A percentile compares a stretch with the other conserved stretches of the same genome.
phyloP scores from a whole-genome alignment of 2,797 vertebrate genomes.

The Ciconia nigra region DNA sequence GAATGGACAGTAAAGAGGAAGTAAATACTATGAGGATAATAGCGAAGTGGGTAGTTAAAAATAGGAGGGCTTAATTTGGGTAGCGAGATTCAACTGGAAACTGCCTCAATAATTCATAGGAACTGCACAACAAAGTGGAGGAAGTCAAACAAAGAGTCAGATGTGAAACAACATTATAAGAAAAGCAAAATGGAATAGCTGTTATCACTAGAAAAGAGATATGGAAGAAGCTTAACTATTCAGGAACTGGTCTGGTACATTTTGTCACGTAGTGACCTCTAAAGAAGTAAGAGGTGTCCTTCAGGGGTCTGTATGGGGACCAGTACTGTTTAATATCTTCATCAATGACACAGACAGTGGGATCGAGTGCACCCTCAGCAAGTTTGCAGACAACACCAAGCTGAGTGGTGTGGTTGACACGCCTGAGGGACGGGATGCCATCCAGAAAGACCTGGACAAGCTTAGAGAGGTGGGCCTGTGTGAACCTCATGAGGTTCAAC shows the following conservation, averaged over 20 bases:
- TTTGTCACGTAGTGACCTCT: not conserved
- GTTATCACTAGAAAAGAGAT: not conserved
- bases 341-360: no score
- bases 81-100: not conserved
- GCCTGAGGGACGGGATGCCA: no score
- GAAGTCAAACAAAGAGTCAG: constrained; percentile 37
- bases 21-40: not conserved
- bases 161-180: constrained; percentile 6
- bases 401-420: no score
- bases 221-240: not conserved
- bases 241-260: not conserved
- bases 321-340: no score
- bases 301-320: no score
- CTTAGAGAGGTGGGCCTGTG: no score
- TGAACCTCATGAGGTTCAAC: no score
- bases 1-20: not conserved
- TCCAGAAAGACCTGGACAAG: no score
- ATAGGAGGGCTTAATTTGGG: not conserved
- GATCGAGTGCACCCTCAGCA: no score
- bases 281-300: not conserved
- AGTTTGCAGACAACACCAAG: no score
- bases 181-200: constrained; percentile 13
- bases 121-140: constrained; percentile 3
- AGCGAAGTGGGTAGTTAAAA: not conserved
- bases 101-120: constrained; percentile 1